These are phyloP conservation scores for Holocentrus rufus DNA, from an alignment of 2,797 vertebrate genomes.

Conservation along the genomic window DNA sequence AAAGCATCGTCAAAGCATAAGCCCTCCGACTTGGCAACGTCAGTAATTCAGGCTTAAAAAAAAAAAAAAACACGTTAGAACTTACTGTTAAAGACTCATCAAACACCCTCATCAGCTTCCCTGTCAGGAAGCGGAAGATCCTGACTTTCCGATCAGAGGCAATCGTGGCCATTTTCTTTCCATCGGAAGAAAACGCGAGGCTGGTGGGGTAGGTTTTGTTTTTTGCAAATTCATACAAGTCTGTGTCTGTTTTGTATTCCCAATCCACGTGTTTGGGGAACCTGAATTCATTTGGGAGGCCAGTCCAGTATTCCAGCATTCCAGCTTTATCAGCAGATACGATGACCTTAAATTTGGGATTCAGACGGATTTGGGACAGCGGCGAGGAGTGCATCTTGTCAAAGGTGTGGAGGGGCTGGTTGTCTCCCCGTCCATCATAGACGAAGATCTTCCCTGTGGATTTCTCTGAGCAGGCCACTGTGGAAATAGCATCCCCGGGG, in stretches of 20 bases:
- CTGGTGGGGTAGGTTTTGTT: conserved; percentile 94
- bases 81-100: conserved; percentile 96
- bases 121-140: conserved; percentile 95
- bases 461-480: conserved; percentile 96
- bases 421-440: conserved; percentile 93
- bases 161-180: conserved; percentile 97
- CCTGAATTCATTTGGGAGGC: conserved; percentile 90
- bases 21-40: accelerated
- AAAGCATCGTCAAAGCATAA: not conserved
- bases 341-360: conserved; percentile 88
- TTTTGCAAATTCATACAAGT: conserved; percentile 98
- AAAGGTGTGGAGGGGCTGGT: conserved; percentile 89
- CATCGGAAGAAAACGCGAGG: conserved; percentile 92
- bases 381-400: conserved; percentile 92
- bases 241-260: conserved; percentile 98
- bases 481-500: conserved; percentile 95
- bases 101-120: conserved; percentile 96
- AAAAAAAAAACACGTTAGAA: conserved; percentile 27
- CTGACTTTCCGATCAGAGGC: conserved; percentile 95
- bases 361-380: conserved; percentile 92
- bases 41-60: not conserved
- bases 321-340: conserved; percentile 96
- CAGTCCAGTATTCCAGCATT: conserved; percentile 99
- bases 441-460: conserved; percentile 96
- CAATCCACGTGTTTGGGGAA: conserved; percentile 93